A percentile compares a stretch with the other conserved stretches of the same genome.
phyloP scores from a whole-genome alignment of 2,888 invertebrate species.

The Clanis bilineata region DNA sequence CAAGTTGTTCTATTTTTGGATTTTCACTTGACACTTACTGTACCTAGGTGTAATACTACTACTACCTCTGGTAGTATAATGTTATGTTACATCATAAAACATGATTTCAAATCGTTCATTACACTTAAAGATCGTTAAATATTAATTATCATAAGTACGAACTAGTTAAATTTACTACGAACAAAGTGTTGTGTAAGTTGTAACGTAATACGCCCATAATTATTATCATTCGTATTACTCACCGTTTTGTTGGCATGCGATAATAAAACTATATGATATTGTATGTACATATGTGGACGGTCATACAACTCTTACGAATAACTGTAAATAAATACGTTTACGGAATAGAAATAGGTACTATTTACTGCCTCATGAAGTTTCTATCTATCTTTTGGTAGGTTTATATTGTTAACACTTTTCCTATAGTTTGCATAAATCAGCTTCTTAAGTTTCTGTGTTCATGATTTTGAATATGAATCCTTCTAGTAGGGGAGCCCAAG shows the following conservation, averaged over 20 bases:
- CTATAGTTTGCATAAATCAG: no score
- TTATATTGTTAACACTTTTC: no score
- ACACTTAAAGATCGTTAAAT: not conserved
- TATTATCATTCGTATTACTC: not conserved
- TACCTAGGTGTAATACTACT: no score
- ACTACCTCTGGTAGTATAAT: no score
- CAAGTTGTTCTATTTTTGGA: no score
- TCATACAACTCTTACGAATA: not conserved
- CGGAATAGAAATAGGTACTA: not conserved
- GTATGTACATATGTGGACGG: not conserved
- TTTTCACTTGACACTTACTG: no score
- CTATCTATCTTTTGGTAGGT: no score
- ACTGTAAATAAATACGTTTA: not conserved
- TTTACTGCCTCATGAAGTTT: not conserved
- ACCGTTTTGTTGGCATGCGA: not conserved
- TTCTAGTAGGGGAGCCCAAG: no score
- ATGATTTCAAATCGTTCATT: not conserved
- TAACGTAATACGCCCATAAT: conserved; percentile 2
- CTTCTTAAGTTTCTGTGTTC: no score
- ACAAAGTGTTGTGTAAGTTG: not conserved
- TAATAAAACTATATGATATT: not conserved
- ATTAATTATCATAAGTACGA: not conserved
- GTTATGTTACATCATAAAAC: no score
- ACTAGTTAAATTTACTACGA: not conserved
- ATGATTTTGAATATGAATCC: no score